Evolutionary conservation across 2,797 vertebrate species (phyloP), one percentile per base, ranked within the genome.

Genomic region (Tragopan temminckii): DNA sequence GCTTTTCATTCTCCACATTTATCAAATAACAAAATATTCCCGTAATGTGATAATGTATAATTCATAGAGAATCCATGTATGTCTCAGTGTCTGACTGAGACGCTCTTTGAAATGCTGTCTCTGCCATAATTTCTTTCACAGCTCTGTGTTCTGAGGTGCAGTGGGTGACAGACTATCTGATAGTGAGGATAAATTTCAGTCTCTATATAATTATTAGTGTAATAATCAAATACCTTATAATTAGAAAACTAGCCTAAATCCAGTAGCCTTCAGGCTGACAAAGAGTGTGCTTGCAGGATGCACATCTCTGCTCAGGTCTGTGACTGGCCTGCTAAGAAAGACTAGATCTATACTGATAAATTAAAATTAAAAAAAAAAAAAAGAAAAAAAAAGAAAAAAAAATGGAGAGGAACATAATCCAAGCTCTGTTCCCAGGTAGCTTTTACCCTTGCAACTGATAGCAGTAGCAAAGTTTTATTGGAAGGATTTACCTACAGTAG

Each of bases 331-430:
- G 7, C 23, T 17, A 20, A 58, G 42, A 12, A 80, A 68, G 11
- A 55, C 7, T 61, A 7, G 0, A 0, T 33, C 29, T 11, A 2
- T n/a, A 57, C 7, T n/a, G 19, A 19, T n/a, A 55, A n/a, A 31
- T 19, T 11, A 12, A 20, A 57, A 21, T n/a, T 15, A 15, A 31
- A 6, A 31, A 17, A 31, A 5, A 55, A 55, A 29, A 10, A 29
- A 53, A 9, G 9, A 8, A 50, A 27, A 31, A 29, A 31, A 52
- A 4, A 52, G 6, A 29, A 10, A 53, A 53, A 31, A 15, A 53
- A 50, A 33, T 45, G 57, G 66, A 16, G 7, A 61, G 5, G 8
- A 35, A 18, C 10, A 13, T 27, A 36, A 79, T 9, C 6, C 68
- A 70, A 36, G 24, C 36, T 58, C 25, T 89, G 25, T 11, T 19